phyloP scores from a whole-genome alignment of 2,888 invertebrate genomes.

The Brachypterus glaber region DNA sequence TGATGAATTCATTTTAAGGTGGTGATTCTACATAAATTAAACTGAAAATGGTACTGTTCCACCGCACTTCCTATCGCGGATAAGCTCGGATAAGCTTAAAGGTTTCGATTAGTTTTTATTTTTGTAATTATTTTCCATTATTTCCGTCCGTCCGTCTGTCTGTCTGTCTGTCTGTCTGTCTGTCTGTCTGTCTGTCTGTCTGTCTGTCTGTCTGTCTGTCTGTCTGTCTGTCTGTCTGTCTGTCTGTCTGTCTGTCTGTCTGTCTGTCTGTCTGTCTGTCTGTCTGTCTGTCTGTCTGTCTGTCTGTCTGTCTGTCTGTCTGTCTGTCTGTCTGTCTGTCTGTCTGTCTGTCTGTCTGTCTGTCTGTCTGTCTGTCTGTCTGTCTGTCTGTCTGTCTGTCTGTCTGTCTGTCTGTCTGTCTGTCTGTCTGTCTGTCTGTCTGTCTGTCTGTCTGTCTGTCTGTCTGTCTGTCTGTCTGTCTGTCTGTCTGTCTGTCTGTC shows the following conservation, averaged over 20 bases:
- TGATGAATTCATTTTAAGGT: too few species aligned
- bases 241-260: conserved; percentile 31
- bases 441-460: conserved; percentile 21
- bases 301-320: conserved; percentile 20
- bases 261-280: conserved; percentile 28
- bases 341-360: conserved; percentile 20
- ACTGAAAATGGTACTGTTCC: too few species aligned
- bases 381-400: conserved; percentile 20
- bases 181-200: conserved; percentile 21
- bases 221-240: conserved; percentile 21
- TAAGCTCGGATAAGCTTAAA: too few species aligned
- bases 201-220: conserved; percentile 21
- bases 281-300: conserved; percentile 20
- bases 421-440: conserved; percentile 20
- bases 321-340: conserved; percentile 20
- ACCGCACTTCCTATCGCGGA: too few species aligned
- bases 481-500: conserved; percentile 20
- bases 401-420: conserved; percentile 20
- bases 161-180: conserved; percentile 19
- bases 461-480: conserved; percentile 21
- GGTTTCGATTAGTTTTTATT: too few species aligned
- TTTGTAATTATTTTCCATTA: too few species aligned
- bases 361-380: conserved; percentile 20
- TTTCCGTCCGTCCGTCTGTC: too few species aligned
- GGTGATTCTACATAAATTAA: too few species aligned